phyloP scores from a whole-genome alignment of 2,888 invertebrate genomes.

The Trichogramma dendrolimi region DNA sequence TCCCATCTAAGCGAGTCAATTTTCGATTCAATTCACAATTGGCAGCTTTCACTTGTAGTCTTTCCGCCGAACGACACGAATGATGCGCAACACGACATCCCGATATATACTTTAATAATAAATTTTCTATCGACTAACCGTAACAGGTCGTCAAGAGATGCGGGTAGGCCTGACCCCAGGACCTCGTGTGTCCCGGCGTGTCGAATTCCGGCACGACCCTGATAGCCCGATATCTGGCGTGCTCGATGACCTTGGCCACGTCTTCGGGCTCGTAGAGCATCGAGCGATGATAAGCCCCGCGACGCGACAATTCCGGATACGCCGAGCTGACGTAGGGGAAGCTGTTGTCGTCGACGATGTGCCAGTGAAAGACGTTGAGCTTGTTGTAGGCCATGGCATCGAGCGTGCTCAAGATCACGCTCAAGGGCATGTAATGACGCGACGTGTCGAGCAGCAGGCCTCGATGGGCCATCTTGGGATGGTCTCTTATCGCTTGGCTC shows the following conservation, averaged over 20 bases:
- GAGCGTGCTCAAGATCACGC: conserved; percentile 63
- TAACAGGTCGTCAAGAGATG: conserved; percentile 74
- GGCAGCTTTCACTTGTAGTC: no score
- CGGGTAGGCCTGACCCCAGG: conserved; percentile 77
- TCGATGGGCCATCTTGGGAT: conserved; percentile 74
- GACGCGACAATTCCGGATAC: conserved; percentile 66
- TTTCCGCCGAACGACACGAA: no score
- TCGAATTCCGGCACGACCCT: conserved; percentile 88
- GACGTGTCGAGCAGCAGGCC: conserved; percentile 85
- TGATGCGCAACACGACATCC: no score
- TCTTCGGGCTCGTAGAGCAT: conserved; percentile 65
- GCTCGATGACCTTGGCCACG: conserved; percentile 66
- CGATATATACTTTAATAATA: neutral
- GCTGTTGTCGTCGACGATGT: conserved; percentile 88
- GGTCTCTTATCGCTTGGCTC: conserved; percentile 67
- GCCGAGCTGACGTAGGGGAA: conserved; percentile 79
- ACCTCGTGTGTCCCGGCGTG: conserved; percentile 82
- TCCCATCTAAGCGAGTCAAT: neutral
- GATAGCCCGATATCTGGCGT: conserved; percentile 77
- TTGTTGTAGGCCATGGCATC: conserved; percentile 90
- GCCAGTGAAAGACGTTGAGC: conserved; percentile 93
- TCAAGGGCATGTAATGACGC: conserved; percentile 73
- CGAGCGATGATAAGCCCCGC: conserved; percentile 66
- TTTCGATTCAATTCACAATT: no score
- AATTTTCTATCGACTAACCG: conserved; percentile 32